Evolutionary conservation across 2,888 invertebrate genomes (phyloP).

Genomic region (Lasioglossum leucozonium): DNA sequence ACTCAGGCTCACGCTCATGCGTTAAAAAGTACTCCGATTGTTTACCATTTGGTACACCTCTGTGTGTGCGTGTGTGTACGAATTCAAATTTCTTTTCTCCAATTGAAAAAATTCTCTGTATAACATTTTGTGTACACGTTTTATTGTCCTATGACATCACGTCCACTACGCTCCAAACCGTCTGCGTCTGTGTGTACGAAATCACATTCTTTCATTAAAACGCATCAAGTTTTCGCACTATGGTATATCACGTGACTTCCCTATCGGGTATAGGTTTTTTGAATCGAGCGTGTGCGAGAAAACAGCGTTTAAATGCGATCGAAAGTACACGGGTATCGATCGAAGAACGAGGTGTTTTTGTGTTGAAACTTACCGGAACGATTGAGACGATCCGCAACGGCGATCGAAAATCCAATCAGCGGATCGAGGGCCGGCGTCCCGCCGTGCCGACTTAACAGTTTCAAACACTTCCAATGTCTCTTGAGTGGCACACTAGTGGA

Average conservation of each 20-base stretch:
- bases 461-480: conserved; percentile 51
- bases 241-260: conserved; percentile 31
- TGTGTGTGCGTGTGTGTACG: too few species aligned
- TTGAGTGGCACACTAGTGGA: conserved; percentile 36
- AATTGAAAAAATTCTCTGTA: not conserved
- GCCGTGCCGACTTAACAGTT: conserved; percentile 53
- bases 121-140: conserved; percentile 1
- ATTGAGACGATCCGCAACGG: conserved; percentile 51
- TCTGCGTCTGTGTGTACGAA: conserved; percentile 7
- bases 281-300: not conserved
- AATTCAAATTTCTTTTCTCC: not conserved
- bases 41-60: conserved; percentile 3
- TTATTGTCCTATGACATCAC: not conserved
- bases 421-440: conserved; percentile 64
- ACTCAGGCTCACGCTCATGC: not conserved
- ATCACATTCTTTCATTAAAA: not conserved
- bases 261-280: not conserved
- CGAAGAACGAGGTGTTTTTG: not conserved
- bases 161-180: not conserved
- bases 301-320: not conserved
- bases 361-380: conserved; percentile 50
- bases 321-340: not conserved
- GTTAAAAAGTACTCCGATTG: conserved; percentile 15
- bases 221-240: not conserved
- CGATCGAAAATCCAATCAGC: conserved; percentile 63